A percentile compares a stretch with the other conserved stretches of the same genome.
Evolutionary conservation across 2,888 invertebrate species (phyloP).

Genomic region (Drosophila parthenogenetica): DNA sequence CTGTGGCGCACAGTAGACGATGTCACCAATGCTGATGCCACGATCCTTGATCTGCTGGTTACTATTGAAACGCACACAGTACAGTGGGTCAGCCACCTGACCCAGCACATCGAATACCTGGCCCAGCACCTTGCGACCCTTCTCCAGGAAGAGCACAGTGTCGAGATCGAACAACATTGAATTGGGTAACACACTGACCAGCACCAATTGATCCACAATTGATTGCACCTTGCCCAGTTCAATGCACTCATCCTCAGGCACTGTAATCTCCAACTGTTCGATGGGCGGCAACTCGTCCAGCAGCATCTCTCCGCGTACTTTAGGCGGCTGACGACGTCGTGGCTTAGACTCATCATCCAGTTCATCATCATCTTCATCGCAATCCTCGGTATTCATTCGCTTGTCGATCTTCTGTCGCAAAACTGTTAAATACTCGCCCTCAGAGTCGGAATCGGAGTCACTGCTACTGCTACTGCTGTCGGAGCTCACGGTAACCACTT

Average conservation of each 20-base stretch:
- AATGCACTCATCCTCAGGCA: conserved; percentile 90
- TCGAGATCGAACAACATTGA: conserved; percentile 94
- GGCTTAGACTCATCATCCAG: conserved; percentile 49
- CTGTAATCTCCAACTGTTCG: conserved; percentile 91
- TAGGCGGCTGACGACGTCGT: conserved; percentile 70
- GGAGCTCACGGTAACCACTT: conserved; percentile 75
- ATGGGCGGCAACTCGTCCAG: conserved; percentile 92
- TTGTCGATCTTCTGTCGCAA: conserved; percentile 76
- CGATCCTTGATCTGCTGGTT: conserved; percentile 90
- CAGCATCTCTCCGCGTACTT: conserved; percentile 82
- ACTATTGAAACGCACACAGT: conserved; percentile 96
- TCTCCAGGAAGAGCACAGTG: conserved; percentile 93
- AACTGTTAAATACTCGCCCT: conserved; percentile 75
- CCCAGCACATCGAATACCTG: conserved; percentile 97
- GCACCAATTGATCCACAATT: conserved; percentile 91
- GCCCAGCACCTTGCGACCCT: conserved; percentile 89
- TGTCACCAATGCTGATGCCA: conserved; percentile 88
- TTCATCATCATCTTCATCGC: conserved; percentile 76
- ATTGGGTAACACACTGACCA: conserved; percentile 88
- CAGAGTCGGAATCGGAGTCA: conserved; percentile 68
- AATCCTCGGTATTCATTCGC: conserved; percentile 66
- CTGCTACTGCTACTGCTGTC: conserved; percentile 39
- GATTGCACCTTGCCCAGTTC: conserved; percentile 90
- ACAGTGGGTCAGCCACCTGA: conserved; percentile 92
- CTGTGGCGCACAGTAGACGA: conserved; percentile 93